These are phyloP conservation scores for Rhegmatorhina hoffmannsi DNA, from an alignment of 2,113 vertebrate species.

Conservation along the genomic window DNA sequence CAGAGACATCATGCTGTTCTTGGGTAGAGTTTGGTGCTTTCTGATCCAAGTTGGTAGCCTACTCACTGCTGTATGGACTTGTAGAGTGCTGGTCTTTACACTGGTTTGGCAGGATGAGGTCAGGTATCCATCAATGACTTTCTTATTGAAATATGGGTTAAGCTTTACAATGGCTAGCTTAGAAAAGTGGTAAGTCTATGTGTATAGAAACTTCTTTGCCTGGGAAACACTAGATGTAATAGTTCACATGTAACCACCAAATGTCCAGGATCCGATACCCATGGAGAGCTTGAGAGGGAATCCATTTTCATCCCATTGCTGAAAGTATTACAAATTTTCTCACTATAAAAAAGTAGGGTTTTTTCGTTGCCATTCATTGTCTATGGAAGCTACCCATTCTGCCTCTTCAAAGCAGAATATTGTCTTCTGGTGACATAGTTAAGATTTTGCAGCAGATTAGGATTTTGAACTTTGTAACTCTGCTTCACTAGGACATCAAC, in stretches of 20 bases:
- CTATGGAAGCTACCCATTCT: background rate
- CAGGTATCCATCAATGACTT: background rate
- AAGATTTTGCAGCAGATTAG: conserved; percentile 20
- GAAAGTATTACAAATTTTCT: background rate
- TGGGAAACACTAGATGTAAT: background rate
- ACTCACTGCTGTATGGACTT: background rate
- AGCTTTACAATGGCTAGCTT: background rate
- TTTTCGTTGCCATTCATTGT: background rate
- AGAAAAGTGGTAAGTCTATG: background rate
- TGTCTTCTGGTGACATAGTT: background rate
- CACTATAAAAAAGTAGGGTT: background rate
- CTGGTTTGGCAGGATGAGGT: background rate
- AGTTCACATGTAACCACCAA: background rate
- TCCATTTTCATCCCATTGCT: background rate
- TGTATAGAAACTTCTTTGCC: background rate
- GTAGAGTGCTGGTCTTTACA: background rate
- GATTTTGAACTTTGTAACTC: background rate
- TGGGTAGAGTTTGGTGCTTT: background rate
- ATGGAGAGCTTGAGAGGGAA: background rate
- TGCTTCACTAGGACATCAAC: background rate
- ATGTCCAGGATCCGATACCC: background rate
- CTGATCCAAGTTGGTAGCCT: background rate
- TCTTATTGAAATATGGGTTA: background rate
- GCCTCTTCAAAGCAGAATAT: background rate
- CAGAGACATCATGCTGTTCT: background rate